These are phyloP conservation scores for Manis pentadactyla DNA, from an alignment of 2,797 vertebrate genomes.

Conservation along the genomic window DNA sequence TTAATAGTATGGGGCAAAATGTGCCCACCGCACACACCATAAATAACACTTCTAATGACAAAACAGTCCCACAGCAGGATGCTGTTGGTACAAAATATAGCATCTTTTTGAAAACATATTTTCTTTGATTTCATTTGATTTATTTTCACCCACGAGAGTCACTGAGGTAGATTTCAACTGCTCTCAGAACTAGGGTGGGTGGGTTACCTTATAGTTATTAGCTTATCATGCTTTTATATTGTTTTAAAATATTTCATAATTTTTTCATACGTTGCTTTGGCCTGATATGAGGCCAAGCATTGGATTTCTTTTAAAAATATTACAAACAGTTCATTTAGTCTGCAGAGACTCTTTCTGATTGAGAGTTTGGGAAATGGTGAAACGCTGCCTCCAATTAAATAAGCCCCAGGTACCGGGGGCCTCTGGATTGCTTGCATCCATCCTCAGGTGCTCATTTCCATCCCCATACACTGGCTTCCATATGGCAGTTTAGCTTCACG, in stretches of 20 bases:
- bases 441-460: neutral
- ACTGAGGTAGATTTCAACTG: neutral
- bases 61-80: neutral
- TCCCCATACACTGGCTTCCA: neutral
- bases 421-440: neutral
- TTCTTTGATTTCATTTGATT: neutral
- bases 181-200: neutral
- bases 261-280: neutral
- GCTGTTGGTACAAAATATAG: neutral
- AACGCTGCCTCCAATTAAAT: too few species aligned
- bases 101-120: neutral
- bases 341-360: neutral
- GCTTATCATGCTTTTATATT: neutral
- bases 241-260: neutral
- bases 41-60: neutral
- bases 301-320: neutral
- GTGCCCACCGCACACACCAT: rapidly evolving
- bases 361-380: neutral
- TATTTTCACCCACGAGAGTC: neutral
- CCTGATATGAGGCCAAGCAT: neutral
- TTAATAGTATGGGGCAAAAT: neutral
- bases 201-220: neutral
- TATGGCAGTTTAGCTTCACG: neutral
- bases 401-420: too few species aligned
- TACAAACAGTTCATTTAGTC: neutral